These are phyloP conservation scores for Cheilinus undulatus DNA, from an alignment of 2,113 vertebrate genomes.

Conservation along the genomic window DNA sequence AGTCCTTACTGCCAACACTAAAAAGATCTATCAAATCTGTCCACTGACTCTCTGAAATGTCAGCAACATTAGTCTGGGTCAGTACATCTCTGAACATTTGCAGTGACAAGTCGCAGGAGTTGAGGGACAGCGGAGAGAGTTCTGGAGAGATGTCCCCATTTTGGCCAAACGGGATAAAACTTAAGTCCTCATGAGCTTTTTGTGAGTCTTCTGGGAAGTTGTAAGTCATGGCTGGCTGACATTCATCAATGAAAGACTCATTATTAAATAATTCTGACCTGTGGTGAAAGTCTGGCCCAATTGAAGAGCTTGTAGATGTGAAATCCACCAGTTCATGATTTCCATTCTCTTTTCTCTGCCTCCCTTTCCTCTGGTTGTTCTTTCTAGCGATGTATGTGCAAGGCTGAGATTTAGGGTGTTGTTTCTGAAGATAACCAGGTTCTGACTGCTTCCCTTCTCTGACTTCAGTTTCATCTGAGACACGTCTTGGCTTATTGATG, in stretches of 20 bases:
- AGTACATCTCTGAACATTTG: conserved; percentile 63
- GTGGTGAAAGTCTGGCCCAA: background rate
- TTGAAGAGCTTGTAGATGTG: conserved; percentile 9
- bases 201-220: conserved; percentile 38
- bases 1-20: conserved; percentile 23
- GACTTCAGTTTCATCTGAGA: conserved; percentile 27
- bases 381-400: background rate
- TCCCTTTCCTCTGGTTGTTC: conserved; percentile 22
- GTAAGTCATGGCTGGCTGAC: conserved; percentile 16
- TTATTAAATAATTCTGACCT: conserved; percentile 15
- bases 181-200: conserved; percentile 13
- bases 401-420: conserved; percentile 13
- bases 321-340: conserved; percentile 9
- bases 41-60: conserved; percentile 63
- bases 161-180: conserved; percentile 1
- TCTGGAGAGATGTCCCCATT: conserved; percentile 41
- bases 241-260: conserved; percentile 19
- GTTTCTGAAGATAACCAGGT: conserved; percentile 28
- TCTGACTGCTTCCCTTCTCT: conserved; percentile 46
- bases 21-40: conserved; percentile 72
- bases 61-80: conserved; percentile 23
- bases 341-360: conserved; percentile 10
- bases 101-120: conserved; percentile 74
- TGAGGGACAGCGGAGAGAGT: conserved; percentile 66
- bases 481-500: background rate